Percentiles rank a stretch among this genome's conserved stretches.
Evolutionary conservation across 2,888 invertebrate species (phyloP).

Genomic region (Caenorhabditis wallacei): DNA sequence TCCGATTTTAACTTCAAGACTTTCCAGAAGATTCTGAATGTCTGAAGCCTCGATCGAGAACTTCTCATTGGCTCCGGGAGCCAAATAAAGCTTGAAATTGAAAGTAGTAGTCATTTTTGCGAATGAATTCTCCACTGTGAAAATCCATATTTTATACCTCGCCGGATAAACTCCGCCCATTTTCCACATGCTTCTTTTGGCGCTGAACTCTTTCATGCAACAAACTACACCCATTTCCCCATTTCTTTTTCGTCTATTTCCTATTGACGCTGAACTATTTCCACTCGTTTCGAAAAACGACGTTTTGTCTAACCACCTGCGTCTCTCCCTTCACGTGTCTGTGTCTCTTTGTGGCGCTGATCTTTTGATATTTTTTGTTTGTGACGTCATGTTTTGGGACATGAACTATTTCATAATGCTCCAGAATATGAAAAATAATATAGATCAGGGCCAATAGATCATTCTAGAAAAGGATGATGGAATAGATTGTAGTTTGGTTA

Average conservation of each 20-base stretch:
- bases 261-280: conserved; percentile 3
- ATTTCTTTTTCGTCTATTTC: background rate
- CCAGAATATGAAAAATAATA: background rate
- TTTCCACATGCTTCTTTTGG: conserved; percentile 1
- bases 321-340: conserved; percentile 23
- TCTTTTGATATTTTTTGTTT: conserved; percentile 46
- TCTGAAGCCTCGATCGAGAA: conserved; percentile 10
- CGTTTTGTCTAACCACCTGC: conserved; percentile 10
- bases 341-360: conserved; percentile 48
- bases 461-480: background rate
- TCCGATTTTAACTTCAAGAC: conserved; percentile 39
- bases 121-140: conserved; percentile 26
- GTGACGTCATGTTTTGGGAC: conserved; percentile 23
- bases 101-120: conserved; percentile 30
- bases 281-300: background rate
- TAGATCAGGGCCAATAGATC: conserved; percentile 8
- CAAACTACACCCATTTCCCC: background rate
- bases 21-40: conserved; percentile 38
- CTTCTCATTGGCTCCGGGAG: conserved; percentile 37
- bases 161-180: background rate
- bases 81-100: conserved; percentile 39
- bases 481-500: background rate
- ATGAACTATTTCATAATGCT: conserved; percentile 15
- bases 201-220: conserved; percentile 13
- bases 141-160: conserved; percentile 35